phyloP scores from a whole-genome alignment of 2,888 invertebrate genomes.

The Metallyticus violacea region DNA sequence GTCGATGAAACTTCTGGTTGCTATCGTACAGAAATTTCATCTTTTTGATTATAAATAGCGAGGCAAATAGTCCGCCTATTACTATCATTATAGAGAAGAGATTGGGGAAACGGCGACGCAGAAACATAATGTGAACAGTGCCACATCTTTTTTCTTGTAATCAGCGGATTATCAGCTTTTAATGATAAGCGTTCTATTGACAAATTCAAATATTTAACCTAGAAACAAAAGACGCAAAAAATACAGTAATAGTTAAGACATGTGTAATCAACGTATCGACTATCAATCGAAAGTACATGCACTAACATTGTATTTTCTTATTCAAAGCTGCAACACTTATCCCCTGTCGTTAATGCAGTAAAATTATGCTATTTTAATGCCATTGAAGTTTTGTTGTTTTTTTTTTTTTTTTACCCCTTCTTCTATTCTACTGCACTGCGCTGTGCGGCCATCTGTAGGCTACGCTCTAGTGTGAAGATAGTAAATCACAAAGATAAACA shows the following conservation, averaged over 20 bases:
- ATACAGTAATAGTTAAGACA: too few species aligned
- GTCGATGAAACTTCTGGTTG: conserved; percentile 49
- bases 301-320: background rate
- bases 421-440: background rate
- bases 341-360: background rate
- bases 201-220: background rate
- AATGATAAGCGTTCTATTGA: background rate
- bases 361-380: background rate
- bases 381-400: background rate
- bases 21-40: conserved; percentile 50
- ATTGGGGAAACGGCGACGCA: conserved; percentile 43
- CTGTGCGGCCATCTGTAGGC: too few species aligned
- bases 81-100: conserved; percentile 41
- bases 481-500: background rate
- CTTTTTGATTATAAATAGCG: conserved; percentile 48
- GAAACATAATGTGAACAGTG: conserved; percentile 39
- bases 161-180: background rate
- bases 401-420: too few species aligned
- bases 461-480: background rate
- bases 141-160: conserved; percentile 13
- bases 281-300: too few species aligned
- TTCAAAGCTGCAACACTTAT: background rate
- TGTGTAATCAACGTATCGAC: too few species aligned
- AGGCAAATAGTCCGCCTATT: conserved; percentile 42
- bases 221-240: background rate